Evolutionary conservation across 1,140 invertebrate genomes (phyloP).

Genomic region (Gonioctena quinquepunctata): DNA sequence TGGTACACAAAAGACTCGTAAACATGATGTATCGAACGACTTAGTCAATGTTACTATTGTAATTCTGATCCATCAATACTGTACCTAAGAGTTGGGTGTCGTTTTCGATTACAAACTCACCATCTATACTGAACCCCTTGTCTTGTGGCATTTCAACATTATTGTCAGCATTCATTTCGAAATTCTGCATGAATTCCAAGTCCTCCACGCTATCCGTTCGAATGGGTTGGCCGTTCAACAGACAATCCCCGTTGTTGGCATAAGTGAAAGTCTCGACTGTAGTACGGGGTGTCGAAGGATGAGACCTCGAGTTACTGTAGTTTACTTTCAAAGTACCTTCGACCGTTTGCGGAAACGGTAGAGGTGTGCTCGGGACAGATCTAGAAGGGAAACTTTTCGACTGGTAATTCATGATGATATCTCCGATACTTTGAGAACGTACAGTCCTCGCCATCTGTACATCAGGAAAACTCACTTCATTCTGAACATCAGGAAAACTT

Average conservation of each 20-base stretch:
- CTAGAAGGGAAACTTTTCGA: conserved; percentile 53
- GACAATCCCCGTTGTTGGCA: conserved; percentile 54
- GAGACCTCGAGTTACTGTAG: conserved; percentile 62
- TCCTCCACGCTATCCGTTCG: conserved; percentile 31
- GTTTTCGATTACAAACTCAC: conserved; percentile 38
- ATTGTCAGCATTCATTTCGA: conserved; percentile 36
- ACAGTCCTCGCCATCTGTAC: conserved; percentile 19
- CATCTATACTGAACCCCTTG: conserved; percentile 31
- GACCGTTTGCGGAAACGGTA: conserved; percentile 58
- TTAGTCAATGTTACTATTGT: conserved; percentile 36
- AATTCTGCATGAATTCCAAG: conserved; percentile 29
- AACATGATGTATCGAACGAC: not conserved
- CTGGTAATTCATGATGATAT: conserved; percentile 28
- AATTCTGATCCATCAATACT: conserved; percentile 39
- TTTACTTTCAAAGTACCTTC: conserved; percentile 40
- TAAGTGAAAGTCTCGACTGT: conserved; percentile 64
- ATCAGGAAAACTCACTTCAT: conserved; percentile 55
- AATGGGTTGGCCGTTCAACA: conserved; percentile 52
- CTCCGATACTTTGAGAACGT: conserved; percentile 47
- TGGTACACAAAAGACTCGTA: not conserved
- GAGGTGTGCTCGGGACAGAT: conserved; percentile 67
- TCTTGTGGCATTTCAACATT: conserved; percentile 30
- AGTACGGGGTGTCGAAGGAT: conserved; percentile 65
- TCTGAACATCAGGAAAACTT: conserved; percentile 57
- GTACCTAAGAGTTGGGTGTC: conserved; percentile 35